These are phyloP conservation scores for Balanococcus diminutus DNA, from an alignment of 2,888 invertebrate genomes.

Conservation along the genomic window DNA sequence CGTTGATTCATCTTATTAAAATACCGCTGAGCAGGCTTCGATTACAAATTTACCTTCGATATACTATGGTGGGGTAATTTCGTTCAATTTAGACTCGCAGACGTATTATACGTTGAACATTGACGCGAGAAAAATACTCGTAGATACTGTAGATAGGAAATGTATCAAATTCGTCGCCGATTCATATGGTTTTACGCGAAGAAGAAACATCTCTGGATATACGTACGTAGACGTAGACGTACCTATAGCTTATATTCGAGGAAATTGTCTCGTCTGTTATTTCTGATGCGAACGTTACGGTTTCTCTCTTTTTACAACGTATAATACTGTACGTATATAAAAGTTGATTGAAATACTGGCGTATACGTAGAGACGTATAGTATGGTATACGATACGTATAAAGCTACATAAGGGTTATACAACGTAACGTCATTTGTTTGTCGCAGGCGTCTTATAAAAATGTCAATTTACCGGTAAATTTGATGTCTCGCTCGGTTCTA, in stretches of 20 bases:
- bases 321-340: background rate
- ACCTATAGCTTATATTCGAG: too few species aligned
- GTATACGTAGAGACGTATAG: background rate
- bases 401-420: background rate
- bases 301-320: background rate
- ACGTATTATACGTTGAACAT: background rate
- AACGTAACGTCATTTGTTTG: background rate
- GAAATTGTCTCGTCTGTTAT: background rate
- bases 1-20: background rate
- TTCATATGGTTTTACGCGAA: background rate
- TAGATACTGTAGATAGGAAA: too few species aligned
- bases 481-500: background rate
- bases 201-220: background rate
- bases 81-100: background rate
- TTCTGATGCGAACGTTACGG: background rate
- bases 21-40: background rate
- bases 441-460: background rate
- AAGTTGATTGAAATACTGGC: constrained; percentile 7
- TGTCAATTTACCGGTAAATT: constrained; percentile 31
- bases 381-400: background rate
- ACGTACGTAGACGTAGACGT: too few species aligned
- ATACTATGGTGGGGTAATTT: background rate
- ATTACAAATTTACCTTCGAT: background rate
- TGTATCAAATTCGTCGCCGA: background rate
- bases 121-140: background rate